Base-by-base conservation (phyloP, 2,113 vertebrate genomes). In the Alosa alosa region DNA sequence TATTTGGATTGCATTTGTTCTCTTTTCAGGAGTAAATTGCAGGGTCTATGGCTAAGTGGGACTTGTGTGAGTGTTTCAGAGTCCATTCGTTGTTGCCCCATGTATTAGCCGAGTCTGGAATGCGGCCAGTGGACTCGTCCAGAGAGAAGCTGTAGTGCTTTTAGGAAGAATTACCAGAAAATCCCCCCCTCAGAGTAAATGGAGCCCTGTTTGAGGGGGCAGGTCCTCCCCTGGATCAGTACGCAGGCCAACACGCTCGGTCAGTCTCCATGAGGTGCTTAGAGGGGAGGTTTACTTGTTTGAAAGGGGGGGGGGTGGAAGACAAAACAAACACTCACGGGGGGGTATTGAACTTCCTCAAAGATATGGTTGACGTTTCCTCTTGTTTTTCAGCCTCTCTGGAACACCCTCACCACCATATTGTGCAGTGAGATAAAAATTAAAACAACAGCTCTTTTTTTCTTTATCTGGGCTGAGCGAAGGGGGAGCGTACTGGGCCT, bases 361-460 rank as follows among this genome's bases (percentile, higher is more conserved):
- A 39, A 78, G 72, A 78, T 78, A 78, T 2, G 36, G 31, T 78
- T 93, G 89, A 93, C 93, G 91, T 92, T 92, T 94, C 91, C 91
- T 93, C 90, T 90, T 90, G 91, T 92, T 90, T 78, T 89, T 82
- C 81, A 68, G 89, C 87, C 88, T 84, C 90, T 92, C 89, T 92
- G 92, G 92, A 87, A 90, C 87, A 90, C 88, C 92, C 92, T 91
- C 92, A 93, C 88, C 87, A 86, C 91, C 89, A 20, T 22, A 45
- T 78, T 89, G 85, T 81, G 88, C 94, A 93, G 93, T 88, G 90
- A 92, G 89, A 90, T 90, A 87, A 88, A 92, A 91, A 91, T 90
- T 93, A 93, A 92, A 94, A 94, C 93, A 94, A 93, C 91, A 85
- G 88, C 89, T 90, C 87, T 90, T 93, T 93, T 22, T 20, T 60